Conservation (phyloP, 2,888 invertebrate species). For the Pheosia gnoma region DNA sequence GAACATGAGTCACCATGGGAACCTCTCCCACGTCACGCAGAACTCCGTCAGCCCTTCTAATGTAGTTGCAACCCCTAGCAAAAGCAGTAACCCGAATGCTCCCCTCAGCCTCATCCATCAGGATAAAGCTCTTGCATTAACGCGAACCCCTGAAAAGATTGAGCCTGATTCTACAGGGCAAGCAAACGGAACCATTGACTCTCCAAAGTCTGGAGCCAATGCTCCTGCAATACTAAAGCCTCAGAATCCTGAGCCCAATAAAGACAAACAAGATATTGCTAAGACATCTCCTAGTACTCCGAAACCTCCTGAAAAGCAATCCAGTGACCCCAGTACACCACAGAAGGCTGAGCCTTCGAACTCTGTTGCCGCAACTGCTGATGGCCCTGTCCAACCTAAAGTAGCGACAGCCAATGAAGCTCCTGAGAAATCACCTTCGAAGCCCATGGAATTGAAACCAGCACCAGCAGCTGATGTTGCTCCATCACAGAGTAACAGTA, state of each 20-base stretch:
- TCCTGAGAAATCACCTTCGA: constrained; percentile 68
- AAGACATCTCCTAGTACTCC: constrained; percentile 77
- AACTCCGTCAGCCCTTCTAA: constrained; percentile 65
- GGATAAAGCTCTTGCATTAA: constrained; percentile 75
- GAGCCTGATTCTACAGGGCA: constrained; percentile 72
- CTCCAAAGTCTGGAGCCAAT: constrained; percentile 65
- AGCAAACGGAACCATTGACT: constrained; percentile 75
- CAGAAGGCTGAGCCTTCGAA: constrained; percentile 64
- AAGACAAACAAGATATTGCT: constrained; percentile 75
- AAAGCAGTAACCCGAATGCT: constrained; percentile 63
- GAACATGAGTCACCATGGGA: constrained; percentile 81
- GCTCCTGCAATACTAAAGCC: constrained; percentile 64
- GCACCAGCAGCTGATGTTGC: constrained; percentile 71
- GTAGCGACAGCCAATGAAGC: constrained; percentile 70
- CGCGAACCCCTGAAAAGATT: constrained; percentile 76
- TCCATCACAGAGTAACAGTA: constrained; percentile 70
- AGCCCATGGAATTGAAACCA: constrained; percentile 69
- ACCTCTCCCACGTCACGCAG: constrained; percentile 74
- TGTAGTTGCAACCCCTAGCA: constrained; percentile 65
- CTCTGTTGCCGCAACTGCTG: constrained; percentile 47
- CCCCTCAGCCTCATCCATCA: constrained; percentile 73
- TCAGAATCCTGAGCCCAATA: constrained; percentile 69
- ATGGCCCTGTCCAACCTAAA: constrained; percentile 66
- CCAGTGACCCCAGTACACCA: constrained; percentile 59
- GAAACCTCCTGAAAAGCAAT: constrained; percentile 73